Percentiles rank a stretch among this genome's conserved stretches.
Evolutionary conservation across 2,797 vertebrate species (phyloP).

Genomic region (Champsocephalus gunnari): DNA sequence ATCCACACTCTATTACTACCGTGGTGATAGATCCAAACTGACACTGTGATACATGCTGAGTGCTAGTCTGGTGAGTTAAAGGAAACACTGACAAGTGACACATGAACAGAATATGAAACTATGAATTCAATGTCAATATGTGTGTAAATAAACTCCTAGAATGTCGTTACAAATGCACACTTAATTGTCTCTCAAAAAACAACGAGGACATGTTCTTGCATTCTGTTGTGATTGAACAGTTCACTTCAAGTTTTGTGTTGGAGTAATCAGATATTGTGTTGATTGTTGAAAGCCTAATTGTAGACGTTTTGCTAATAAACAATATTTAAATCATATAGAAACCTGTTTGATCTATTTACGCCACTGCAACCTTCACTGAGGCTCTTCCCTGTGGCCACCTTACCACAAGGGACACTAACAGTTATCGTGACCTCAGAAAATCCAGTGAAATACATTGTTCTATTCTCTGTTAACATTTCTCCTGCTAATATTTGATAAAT

Average conservation of each 20-base stretch:
- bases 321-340: not conserved
- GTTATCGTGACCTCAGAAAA: not conserved
- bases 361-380: not conserved
- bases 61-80: not conserved
- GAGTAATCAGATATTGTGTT: not conserved
- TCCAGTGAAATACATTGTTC: not conserved
- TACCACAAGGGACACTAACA: not conserved
- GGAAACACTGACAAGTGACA: not conserved
- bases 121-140: not conserved
- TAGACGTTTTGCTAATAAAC: not conserved
- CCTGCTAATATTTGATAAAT: not conserved
- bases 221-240: not conserved
- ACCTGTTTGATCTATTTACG: not conserved
- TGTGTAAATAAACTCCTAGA: too few species aligned
- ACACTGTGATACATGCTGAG: not conserved
- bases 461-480: not conserved
- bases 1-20: constrained; percentile 24
- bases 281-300: not conserved
- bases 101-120: not conserved
- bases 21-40: constrained; percentile 1
- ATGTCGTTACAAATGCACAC: not conserved
- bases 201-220: not conserved
- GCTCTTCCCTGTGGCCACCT: not conserved
- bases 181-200: not conserved
- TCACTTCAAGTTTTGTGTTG: not conserved